Conservation (phyloP, 2,888 invertebrate genomes). For the Torymus tubicola region DNA sequence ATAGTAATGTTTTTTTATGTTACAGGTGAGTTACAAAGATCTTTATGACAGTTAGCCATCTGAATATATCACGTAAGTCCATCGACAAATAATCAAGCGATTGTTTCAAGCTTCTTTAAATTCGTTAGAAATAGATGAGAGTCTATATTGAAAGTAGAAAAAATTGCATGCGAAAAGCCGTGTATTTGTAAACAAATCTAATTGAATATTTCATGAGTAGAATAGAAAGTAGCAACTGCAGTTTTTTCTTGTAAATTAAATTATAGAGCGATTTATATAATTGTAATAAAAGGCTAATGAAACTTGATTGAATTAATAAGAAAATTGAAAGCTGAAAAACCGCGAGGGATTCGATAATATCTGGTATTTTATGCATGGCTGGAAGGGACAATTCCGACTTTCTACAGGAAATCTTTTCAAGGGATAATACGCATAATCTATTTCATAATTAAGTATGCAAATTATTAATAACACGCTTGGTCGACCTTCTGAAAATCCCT, state of each 20-base stretch:
- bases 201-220: too few species aligned
- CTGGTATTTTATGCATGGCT: too few species aligned
- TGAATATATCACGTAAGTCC: background rate
- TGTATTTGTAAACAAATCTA: too few species aligned
- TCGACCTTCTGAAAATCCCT: background rate
- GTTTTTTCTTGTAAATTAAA: too few species aligned
- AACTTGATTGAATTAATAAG: background rate
- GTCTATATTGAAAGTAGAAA: too few species aligned
- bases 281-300: too few species aligned
- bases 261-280: too few species aligned
- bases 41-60: too few species aligned
- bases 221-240: too few species aligned
- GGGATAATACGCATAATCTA: conserved; percentile 18
- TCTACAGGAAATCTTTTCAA: conserved; percentile 24
- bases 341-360: background rate
- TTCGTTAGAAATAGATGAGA: too few species aligned
- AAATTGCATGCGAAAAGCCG: too few species aligned
- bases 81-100: too few species aligned
- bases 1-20: conserved; percentile 10
- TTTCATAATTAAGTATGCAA: conserved; percentile 41
- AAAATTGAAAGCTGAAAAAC: background rate
- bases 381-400: conserved; percentile 8
- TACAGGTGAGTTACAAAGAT: conserved; percentile 35
- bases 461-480: conserved; percentile 46
- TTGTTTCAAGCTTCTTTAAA: background rate